These are phyloP conservation scores for Ochropacha duplaris DNA, from an alignment of 2,888 invertebrate species.

Conservation along the genomic window DNA sequence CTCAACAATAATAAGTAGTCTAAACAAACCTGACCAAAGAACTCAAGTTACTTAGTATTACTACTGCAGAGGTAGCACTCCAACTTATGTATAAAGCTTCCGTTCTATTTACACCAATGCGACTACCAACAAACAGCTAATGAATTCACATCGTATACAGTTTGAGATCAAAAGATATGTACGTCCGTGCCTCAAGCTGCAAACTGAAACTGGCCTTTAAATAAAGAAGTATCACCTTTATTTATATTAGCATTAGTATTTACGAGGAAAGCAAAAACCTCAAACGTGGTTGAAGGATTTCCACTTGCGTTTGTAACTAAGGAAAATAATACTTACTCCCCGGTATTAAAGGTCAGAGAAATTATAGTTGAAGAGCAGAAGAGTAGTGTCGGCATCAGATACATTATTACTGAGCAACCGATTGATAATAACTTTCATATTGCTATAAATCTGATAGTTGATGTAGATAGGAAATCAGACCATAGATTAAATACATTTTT, in stretches of 20 bases:
- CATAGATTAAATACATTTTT: slow-evolving; percentile 5
- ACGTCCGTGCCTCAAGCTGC: slow-evolving; percentile 53
- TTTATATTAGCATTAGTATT: slow-evolving; percentile 15
- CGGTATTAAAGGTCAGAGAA: slow-evolving; percentile 4
- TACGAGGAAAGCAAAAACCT: background rate
- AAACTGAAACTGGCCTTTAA: slow-evolving; percentile 15
- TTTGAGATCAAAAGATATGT: slow-evolving; percentile 74
- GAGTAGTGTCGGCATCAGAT: slow-evolving; percentile 39
- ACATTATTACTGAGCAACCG: slow-evolving; percentile 47
- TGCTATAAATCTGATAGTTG: slow-evolving; percentile 21
- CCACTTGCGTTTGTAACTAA: background rate
- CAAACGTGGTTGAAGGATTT: background rate
- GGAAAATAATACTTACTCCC: slow-evolving; percentile 15
- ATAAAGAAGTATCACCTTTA: slow-evolving; percentile 32
- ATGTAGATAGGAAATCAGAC: slow-evolving; percentile 16
- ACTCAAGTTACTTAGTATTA: slow-evolving; percentile 25
- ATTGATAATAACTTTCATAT: slow-evolving; percentile 45
- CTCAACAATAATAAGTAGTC: background rate
- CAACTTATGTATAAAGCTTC: slow-evolving; percentile 65
- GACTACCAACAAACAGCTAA: slow-evolving; percentile 48
- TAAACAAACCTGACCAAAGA: background rate
- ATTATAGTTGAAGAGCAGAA: slow-evolving; percentile 30
- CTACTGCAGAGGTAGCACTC: slow-evolving; percentile 52
- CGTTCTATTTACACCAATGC: slow-evolving; percentile 78
- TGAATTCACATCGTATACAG: slow-evolving; percentile 71